phyloP scores from a whole-genome alignment of 2,888 invertebrate species.

The Eilema sororculum region DNA sequence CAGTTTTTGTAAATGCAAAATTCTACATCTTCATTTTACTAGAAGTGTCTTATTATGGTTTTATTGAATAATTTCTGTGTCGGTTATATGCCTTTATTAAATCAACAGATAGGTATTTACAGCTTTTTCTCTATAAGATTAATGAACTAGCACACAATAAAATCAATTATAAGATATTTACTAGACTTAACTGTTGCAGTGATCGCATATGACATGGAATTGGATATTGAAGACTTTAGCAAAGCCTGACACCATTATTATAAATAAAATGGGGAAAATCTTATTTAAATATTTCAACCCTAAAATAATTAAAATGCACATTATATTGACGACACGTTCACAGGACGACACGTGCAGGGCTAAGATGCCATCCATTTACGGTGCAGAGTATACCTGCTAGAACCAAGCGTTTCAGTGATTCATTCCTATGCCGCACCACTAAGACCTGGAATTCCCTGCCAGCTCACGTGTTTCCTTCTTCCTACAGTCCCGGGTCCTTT shows the following conservation, averaged over 20 bases:
- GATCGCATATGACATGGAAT: slow-evolving; percentile 25
- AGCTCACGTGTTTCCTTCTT: too few species aligned
- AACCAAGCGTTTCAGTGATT: too few species aligned
- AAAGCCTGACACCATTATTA: slow-evolving; percentile 36
- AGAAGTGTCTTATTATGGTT: slow-evolving; percentile 27
- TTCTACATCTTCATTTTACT: too few species aligned
- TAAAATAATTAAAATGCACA: slow-evolving; percentile 24
- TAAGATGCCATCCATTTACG: too few species aligned
- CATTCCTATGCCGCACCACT: too few species aligned
- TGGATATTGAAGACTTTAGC: slow-evolving; percentile 30
- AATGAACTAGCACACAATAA: slow-evolving; percentile 29
- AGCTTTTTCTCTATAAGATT: slow-evolving; percentile 29
- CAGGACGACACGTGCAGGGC: too few species aligned
- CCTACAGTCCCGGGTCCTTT: too few species aligned
- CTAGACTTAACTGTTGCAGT: neutral
- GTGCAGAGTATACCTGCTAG: too few species aligned
- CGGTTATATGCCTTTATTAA: slow-evolving; percentile 34
- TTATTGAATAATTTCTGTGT: slow-evolving; percentile 48
- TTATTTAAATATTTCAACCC: slow-evolving; percentile 27
- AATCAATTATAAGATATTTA: slow-evolving; percentile 11
- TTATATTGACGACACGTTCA: too few species aligned
- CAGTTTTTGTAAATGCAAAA: too few species aligned
- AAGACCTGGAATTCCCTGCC: too few species aligned
- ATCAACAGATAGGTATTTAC: slow-evolving; percentile 45
- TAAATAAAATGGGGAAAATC: slow-evolving; percentile 25